These are phyloP conservation scores for Acleris holmiana DNA, from an alignment of 2,888 invertebrate species.

Conservation along the genomic window DNA sequence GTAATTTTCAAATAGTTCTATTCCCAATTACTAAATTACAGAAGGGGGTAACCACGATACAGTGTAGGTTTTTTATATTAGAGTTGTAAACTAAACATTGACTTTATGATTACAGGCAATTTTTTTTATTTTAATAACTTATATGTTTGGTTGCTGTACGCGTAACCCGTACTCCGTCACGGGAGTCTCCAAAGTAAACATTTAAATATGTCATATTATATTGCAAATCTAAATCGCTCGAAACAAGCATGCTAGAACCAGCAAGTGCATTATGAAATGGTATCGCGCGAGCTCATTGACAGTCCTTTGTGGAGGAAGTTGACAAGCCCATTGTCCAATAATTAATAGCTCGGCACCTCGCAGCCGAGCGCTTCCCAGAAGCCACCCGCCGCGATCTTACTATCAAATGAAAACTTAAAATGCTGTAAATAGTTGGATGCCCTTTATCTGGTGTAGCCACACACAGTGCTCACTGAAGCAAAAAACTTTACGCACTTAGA, in stretches of 20 bases:
- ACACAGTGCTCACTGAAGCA: slow-evolving; percentile 49
- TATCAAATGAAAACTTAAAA: slow-evolving; percentile 59
- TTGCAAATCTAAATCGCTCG: neutral
- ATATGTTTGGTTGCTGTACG: too few relatives aligned
- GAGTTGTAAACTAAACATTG: too few relatives aligned
- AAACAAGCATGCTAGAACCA: neutral
- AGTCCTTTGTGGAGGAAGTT: slow-evolving; percentile 62
- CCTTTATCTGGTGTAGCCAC: slow-evolving; percentile 51
- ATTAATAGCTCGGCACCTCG: slow-evolving; percentile 68
- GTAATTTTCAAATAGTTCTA: too few relatives aligned
- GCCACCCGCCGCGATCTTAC: slow-evolving; percentile 61
- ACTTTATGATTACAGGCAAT: too few relatives aligned
- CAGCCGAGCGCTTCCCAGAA: slow-evolving; percentile 59
- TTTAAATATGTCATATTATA: neutral
- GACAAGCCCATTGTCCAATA: slow-evolving; percentile 61
- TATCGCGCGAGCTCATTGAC: slow-evolving; percentile 27
- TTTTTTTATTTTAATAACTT: too few relatives aligned
- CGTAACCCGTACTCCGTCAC: too few relatives aligned
- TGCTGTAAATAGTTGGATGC: slow-evolving; percentile 52
- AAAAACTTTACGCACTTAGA: slow-evolving; percentile 5
- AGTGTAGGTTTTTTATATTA: too few relatives aligned
- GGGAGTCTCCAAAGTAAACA: neutral
- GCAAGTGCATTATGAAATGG: slow-evolving; percentile 35
- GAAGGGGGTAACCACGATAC: too few relatives aligned
- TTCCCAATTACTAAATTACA: too few relatives aligned